Percentiles rank a stretch among this genome's conserved stretches.
Conservation (phyloP, 2,113 vertebrate species). For the Heliornis fulica region DNA sequence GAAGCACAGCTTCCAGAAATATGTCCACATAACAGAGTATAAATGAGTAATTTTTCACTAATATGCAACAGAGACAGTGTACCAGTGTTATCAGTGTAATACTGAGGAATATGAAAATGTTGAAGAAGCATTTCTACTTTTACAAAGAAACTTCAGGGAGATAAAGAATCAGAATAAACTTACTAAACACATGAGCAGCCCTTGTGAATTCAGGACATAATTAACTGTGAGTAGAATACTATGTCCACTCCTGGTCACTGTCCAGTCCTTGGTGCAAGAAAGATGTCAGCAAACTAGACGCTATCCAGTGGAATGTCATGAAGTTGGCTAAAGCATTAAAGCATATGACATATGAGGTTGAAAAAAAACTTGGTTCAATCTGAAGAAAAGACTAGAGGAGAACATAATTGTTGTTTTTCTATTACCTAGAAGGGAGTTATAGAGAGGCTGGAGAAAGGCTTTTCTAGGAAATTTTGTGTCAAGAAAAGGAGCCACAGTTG, state of each 20-base stretch:
- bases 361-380: neutral
- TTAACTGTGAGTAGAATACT: neutral
- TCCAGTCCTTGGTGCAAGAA: neutral
- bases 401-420: neutral
- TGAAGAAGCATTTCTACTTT: neutral
- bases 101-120: neutral
- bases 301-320: neutral
- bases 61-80: neutral
- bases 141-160: neutral
- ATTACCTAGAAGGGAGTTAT: neutral
- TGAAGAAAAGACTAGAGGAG: neutral
- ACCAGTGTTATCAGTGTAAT: neutral
- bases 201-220: neutral
- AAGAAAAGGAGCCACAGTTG: neutral
- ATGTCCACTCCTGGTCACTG: neutral
- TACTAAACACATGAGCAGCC: neutral
- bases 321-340: neutral
- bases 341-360: neutral
- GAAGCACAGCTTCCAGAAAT: neutral
- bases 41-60: neutral
- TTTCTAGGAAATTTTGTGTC: neutral
- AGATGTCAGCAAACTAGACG: neutral
- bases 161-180: neutral
- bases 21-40: neutral
- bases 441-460: neutral